phyloP scores from a whole-genome alignment of 2,888 invertebrate genomes.

The Sarcophaga carnaria region DNA sequence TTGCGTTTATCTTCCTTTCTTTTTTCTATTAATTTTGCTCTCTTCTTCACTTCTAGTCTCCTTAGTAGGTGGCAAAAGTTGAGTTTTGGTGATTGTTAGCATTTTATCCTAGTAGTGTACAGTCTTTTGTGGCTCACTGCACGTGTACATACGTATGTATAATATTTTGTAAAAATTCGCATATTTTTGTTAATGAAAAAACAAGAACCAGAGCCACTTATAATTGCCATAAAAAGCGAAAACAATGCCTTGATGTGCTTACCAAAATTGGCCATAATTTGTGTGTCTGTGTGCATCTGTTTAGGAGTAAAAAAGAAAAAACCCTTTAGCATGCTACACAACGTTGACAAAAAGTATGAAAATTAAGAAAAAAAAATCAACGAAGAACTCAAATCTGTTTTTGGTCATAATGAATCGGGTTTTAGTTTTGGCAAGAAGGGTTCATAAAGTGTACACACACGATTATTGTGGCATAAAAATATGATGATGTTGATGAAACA shows the following conservation, averaged over 20 bases:
- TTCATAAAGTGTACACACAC: slow-evolving; percentile 50
- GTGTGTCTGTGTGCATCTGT: slow-evolving; percentile 20
- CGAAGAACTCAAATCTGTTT: slow-evolving; percentile 48
- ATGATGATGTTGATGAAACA: slow-evolving; percentile 53
- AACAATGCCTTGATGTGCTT: slow-evolving; percentile 62
- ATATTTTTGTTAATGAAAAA: too few species aligned
- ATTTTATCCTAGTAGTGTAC: too few species aligned
- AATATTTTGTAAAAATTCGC: too few species aligned
- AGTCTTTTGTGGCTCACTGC: too few species aligned
- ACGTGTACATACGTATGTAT: too few species aligned
- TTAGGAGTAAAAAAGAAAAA: neutral
- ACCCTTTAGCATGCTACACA: slow-evolving; percentile 6
- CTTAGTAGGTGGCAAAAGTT: too few species aligned
- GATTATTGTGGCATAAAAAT: slow-evolving; percentile 32
- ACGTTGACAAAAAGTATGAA: slow-evolving; percentile 49
- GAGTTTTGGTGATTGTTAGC: too few species aligned
- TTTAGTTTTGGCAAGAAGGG: slow-evolving; percentile 28
- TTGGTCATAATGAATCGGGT: slow-evolving; percentile 66
- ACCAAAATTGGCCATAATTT: slow-evolving; percentile 65
- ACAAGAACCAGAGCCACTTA: slow-evolving; percentile 50
- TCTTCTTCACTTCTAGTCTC: too few species aligned
- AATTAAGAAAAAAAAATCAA: neutral
- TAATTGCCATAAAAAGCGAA: slow-evolving; percentile 68
- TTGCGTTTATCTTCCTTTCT: too few species aligned
- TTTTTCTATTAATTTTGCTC: too few species aligned